Percentiles rank a stretch among this genome's conserved stretches.
phyloP scores from a whole-genome alignment of 2,113 vertebrate species.

The Sinocyclocheilus anshuiensis region DNA sequence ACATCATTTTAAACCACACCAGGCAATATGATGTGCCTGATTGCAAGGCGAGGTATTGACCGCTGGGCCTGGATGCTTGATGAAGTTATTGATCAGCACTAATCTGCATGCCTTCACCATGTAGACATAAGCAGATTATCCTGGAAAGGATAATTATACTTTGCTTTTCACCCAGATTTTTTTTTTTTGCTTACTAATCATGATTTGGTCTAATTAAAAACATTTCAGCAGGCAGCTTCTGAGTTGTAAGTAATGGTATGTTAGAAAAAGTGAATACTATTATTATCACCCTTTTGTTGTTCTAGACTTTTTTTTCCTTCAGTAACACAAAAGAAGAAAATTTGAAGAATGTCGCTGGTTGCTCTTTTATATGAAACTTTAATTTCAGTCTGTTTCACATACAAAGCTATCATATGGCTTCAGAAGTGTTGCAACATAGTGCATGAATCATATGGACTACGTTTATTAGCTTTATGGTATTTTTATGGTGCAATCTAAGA shows the following conservation, averaged over 20 bases:
- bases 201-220: background rate
- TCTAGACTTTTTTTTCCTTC: background rate
- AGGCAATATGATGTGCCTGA: conserved; percentile 32
- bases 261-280: background rate
- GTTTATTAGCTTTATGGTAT: background rate
- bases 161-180: background rate
- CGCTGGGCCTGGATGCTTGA: background rate
- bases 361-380: background rate
- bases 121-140: background rate
- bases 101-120: conserved; percentile 17
- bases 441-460: background rate
- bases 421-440: background rate
- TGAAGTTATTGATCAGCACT: conserved; percentile 34
- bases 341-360: no score
- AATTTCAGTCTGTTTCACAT: background rate
- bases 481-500: background rate
- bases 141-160: background rate
- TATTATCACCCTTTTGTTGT: background rate
- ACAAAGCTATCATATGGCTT: background rate
- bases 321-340: no score
- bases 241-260: background rate
- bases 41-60: conserved; percentile 21
- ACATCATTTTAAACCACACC: conserved; percentile 22
- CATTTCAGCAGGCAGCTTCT: background rate
- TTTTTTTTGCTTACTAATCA: background rate